Evolutionary conservation across 2,113 vertebrate species (phyloP).

Genomic region (Oxyruncus cristatus): DNA sequence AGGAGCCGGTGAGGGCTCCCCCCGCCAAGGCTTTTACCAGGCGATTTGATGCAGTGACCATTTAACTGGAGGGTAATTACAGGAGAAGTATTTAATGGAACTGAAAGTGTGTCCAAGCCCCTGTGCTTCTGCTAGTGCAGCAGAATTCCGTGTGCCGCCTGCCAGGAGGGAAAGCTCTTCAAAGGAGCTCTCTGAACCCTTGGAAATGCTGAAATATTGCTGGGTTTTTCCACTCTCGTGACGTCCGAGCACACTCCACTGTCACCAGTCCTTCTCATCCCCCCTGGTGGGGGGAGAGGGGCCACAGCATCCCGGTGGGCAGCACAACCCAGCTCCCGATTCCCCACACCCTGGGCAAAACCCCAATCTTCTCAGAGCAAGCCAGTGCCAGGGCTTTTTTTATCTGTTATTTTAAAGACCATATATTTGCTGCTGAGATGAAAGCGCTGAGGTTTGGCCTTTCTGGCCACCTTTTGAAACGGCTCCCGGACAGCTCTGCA

Average conservation of each 20-base stretch:
- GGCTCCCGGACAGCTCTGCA: conserved; percentile 4
- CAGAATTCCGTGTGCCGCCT: conserved; percentile 33
- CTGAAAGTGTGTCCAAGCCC: conserved; percentile 51
- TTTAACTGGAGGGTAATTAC: conserved; percentile 54
- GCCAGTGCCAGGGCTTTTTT: background rate
- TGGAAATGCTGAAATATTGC: background rate
- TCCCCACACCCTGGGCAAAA: background rate
- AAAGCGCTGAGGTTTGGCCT: conserved; percentile 39
- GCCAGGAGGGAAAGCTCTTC: conserved; percentile 65
- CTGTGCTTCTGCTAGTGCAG: conserved; percentile 47
- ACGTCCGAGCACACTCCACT: accelerated
- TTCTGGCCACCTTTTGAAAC: background rate
- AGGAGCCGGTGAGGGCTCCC: background rate
- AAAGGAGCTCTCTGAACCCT: conserved; percentile 55
- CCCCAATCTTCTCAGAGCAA: background rate
- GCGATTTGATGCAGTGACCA: conserved; percentile 46
- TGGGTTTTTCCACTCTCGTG: conserved; percentile 26
- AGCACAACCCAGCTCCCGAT: background rate
- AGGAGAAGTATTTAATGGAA: conserved; percentile 61
- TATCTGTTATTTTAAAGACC: background rate
- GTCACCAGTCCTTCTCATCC: background rate
- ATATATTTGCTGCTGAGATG: conserved; percentile 14
- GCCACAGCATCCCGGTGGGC: background rate
- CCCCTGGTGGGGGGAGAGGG: background rate
- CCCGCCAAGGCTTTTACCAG: conserved; percentile 25